Evolutionary conservation across 92 coral and sea anemone genomes (phyloP).

Genomic region (Isaurus tuberculatus): DNA sequence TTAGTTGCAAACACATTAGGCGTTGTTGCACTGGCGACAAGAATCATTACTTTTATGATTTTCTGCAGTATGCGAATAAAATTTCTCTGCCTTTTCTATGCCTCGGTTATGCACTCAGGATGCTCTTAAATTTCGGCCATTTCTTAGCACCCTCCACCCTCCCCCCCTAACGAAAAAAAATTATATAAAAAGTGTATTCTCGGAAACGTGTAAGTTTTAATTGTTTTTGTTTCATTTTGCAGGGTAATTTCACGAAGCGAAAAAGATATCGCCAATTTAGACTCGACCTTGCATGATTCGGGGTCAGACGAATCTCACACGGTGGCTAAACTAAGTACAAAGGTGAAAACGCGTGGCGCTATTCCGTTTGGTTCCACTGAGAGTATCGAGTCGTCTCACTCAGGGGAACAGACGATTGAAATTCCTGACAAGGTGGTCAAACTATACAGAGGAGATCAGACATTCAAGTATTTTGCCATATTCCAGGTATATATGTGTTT

Average conservation of each 20-base stretch:
- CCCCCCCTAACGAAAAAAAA: no score
- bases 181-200: background rate
- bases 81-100: no score
- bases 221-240: background rate
- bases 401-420: conserved; percentile 72
- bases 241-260: conserved; percentile 88
- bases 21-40: no score
- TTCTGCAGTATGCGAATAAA: no score
- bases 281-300: conserved; percentile 75
- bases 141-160: no score
- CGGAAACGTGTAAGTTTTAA: background rate
- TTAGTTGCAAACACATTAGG: no score
- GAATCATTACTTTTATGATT: no score
- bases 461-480: conserved; percentile 90
- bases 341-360: conserved; percentile 62
- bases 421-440: conserved; percentile 91
- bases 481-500: conserved; percentile 73
- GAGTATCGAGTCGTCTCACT: conserved; percentile 64
- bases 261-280: conserved; percentile 81
- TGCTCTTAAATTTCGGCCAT: no score
- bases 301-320: conserved; percentile 71
- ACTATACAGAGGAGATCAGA: conserved; percentile 92
- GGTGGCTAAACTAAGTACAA: conserved; percentile 73
- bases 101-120: no score
- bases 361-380: conserved; percentile 89